Percentiles rank a stretch among this genome's conserved stretches.
phyloP scores from a whole-genome alignment of 2,797 vertebrate species.

The Gallinago stenura region DNA sequence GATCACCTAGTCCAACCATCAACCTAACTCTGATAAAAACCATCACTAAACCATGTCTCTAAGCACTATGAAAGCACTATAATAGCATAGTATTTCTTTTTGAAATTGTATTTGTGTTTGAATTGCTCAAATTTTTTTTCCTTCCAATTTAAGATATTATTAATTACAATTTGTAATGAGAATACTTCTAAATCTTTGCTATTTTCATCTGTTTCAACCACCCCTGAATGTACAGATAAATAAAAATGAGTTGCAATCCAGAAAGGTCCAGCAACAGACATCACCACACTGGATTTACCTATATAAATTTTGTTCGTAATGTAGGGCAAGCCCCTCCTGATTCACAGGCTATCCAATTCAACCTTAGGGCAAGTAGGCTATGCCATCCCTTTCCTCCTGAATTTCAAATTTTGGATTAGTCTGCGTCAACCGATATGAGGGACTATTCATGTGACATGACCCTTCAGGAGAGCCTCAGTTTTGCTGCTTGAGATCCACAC shows the following conservation, averaged over 20 bases:
- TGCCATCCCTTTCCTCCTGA: not conserved
- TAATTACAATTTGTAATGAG: not conserved
- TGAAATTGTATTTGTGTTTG: not conserved
- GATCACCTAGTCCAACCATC: too few relatives aligned
- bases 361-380: not conserved
- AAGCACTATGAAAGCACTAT: not conserved
- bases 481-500: fast-evolving
- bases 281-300: not conserved
- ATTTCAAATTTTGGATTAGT: not conserved
- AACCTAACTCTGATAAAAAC: too few relatives aligned
- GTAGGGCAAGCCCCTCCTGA: not conserved
- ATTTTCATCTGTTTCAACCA: not conserved
- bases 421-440: not conserved
- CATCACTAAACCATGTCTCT: too few relatives aligned
- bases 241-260: not conserved
- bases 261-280: not conserved
- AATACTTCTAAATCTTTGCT: not conserved
- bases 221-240: not conserved
- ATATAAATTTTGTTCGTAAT: not conserved
- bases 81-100: not conserved
- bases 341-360: not conserved
- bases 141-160: not conserved
- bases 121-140: not conserved
- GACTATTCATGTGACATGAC: not conserved
- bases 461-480: not conserved